These are phyloP conservation scores for Phaenicophaeus curvirostris DNA, from an alignment of 2,797 vertebrate species.

Conservation along the genomic window DNA sequence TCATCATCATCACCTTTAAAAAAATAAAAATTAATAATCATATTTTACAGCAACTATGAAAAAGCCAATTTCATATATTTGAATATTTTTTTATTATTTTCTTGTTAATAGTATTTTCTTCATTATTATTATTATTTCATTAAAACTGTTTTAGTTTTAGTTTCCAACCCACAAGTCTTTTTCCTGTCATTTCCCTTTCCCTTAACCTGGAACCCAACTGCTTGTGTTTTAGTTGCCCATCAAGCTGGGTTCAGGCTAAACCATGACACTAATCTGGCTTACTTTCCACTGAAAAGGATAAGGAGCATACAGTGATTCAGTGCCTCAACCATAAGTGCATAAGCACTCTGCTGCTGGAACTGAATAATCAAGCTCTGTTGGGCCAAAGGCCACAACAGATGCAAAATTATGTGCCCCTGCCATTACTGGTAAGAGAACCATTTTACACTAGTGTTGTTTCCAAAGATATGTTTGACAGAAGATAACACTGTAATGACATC, in stretches of 20 bases:
- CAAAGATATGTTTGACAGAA: background rate
- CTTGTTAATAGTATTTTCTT: too few relatives aligned
- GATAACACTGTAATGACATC: background rate
- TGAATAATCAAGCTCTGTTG: background rate
- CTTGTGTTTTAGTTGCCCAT: too few relatives aligned
- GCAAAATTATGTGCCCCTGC: background rate
- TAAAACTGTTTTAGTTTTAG: too few relatives aligned
- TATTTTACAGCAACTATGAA: background rate
- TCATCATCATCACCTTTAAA: slow-evolving; percentile 89
- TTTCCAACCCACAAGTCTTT: too few relatives aligned
- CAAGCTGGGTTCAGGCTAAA: too few relatives aligned
- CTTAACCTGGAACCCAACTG: too few relatives aligned
- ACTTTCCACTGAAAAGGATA: background rate
- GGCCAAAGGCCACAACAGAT: background rate
- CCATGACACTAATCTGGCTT: background rate
- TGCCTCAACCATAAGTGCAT: background rate
- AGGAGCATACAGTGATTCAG: background rate
- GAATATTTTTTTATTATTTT: too few relatives aligned
- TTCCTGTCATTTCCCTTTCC: too few relatives aligned
- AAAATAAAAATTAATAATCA: background rate
- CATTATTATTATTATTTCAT: too few relatives aligned
- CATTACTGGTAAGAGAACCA: background rate
- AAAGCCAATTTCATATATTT: too few relatives aligned
- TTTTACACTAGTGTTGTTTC: background rate
- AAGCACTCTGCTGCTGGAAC: background rate